Evolutionary conservation across 2,113 vertebrate genomes (phyloP).

Genomic region (Ariopsis seemanni): DNA sequence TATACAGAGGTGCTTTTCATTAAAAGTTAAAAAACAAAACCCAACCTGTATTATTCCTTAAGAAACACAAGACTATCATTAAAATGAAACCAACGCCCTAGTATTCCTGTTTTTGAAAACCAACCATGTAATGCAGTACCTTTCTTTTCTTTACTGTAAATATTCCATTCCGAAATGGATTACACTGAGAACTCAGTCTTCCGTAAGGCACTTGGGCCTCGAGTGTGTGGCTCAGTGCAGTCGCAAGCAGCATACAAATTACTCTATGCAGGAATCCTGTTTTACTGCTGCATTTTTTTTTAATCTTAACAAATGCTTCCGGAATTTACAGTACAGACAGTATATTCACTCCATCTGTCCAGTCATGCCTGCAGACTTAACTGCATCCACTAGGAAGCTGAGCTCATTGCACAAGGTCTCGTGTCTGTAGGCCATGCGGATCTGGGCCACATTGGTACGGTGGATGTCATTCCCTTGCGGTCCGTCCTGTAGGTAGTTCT

Average conservation of each 20-base stretch:
- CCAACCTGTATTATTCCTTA: background rate
- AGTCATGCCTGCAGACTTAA: constrained; percentile 76
- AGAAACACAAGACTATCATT: background rate
- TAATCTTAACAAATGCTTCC: background rate
- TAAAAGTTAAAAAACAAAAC: background rate
- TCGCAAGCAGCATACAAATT: background rate
- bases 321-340: background rate
- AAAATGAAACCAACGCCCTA: background rate
- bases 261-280: background rate
- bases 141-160: background rate
- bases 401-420: constrained; percentile 95
- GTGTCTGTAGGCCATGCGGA: constrained; percentile 91
- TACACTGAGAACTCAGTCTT: background rate
- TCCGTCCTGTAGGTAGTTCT: constrained; percentile 88
- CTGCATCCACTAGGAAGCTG: constrained; percentile 88
- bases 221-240: background rate
- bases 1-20: background rate
- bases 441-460: constrained; percentile 94
- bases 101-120: background rate
- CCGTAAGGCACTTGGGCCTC: background rate
- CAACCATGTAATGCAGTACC: background rate
- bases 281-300: background rate
- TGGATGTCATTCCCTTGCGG: constrained; percentile 92
- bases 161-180: background rate
- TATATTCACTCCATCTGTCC: constrained; percentile 50